These are phyloP conservation scores for Sebastiscus albofasciatus DNA, from an alignment of 2,797 vertebrate genomes.

Conservation along the genomic window DNA sequence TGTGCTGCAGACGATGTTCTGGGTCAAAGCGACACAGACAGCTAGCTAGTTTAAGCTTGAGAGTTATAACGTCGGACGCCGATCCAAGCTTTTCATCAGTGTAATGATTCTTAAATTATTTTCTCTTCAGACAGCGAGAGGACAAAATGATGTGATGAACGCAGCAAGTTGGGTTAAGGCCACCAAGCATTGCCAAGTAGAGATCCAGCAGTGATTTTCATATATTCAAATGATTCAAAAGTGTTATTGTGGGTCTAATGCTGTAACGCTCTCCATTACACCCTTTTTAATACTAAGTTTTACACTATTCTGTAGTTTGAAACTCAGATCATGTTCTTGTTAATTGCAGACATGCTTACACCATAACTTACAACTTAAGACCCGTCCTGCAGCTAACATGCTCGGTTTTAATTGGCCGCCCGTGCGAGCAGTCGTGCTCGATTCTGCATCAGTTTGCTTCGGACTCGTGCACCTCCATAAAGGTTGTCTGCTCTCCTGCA, in stretches of 20 bases:
- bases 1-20: slow-evolving; percentile 14
- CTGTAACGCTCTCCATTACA: background rate
- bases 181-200: background rate
- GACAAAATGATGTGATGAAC: background rate
- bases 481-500: slow-evolving; percentile 33
- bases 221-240: background rate
- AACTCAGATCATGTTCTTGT: background rate
- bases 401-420: slow-evolving; percentile 46
- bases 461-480: slow-evolving; percentile 24
- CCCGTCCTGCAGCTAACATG: slow-evolving; percentile 17
- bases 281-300: background rate
- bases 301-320: background rate
- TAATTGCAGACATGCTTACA: background rate
- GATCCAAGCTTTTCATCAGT: slow-evolving; percentile 29
- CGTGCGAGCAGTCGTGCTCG: slow-evolving; percentile 6
- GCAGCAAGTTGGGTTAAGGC: background rate
- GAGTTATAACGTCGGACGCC: slow-evolving; percentile 11
- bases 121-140: slow-evolving; percentile 8
- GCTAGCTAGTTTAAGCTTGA: background rate
- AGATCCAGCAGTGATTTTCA: background rate
- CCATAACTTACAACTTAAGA: background rate
- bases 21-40: slow-evolving; percentile 39
- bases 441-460: slow-evolving; percentile 25
- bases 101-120: slow-evolving; percentile 15
- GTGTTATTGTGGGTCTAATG: background rate